phyloP scores from a whole-genome alignment of 1,140 invertebrate genomes.

The Phymastichus coffea region DNA sequence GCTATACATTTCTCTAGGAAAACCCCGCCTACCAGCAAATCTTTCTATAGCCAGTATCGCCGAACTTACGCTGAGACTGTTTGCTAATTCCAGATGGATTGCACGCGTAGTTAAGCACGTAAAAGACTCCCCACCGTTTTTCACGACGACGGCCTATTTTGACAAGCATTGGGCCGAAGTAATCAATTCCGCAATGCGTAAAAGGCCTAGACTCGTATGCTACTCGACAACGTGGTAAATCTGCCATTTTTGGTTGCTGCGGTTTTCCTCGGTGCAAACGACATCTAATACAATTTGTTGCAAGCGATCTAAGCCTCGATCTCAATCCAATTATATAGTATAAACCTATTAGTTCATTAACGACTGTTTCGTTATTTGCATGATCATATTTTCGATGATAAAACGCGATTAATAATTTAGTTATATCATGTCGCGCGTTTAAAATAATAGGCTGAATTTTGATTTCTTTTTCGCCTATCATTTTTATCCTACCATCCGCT shows the following conservation, averaged over 20 bases:
- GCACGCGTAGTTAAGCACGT: slow-evolving; percentile 33
- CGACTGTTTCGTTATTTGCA: neutral
- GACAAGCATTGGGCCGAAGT: slow-evolving; percentile 1
- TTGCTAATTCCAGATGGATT: slow-evolving; percentile 35
- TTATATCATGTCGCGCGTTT: neutral
- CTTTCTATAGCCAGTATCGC: slow-evolving; percentile 32
- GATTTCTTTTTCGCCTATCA: neutral
- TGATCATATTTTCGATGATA: neutral
- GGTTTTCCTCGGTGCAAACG: neutral
- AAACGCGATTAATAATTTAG: neutral
- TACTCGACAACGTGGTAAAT: neutral
- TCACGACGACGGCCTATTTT: neutral
- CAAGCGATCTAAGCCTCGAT: neutral
- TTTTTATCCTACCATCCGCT: neutral
- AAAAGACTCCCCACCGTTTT: slow-evolving; percentile 4
- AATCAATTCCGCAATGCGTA: neutral
- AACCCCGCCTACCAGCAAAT: slow-evolving; percentile 33
- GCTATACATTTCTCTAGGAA: slow-evolving; percentile 19
- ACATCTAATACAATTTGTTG: neutral
- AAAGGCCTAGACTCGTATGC: neutral
- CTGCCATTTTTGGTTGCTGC: neutral
- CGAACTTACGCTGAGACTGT: slow-evolving; percentile 28
- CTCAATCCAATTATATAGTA: neutral
- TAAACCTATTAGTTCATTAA: neutral
- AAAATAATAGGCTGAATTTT: neutral